Conservation (phyloP, 2,113 vertebrate species). For the Oreamnos americanus region DNA sequence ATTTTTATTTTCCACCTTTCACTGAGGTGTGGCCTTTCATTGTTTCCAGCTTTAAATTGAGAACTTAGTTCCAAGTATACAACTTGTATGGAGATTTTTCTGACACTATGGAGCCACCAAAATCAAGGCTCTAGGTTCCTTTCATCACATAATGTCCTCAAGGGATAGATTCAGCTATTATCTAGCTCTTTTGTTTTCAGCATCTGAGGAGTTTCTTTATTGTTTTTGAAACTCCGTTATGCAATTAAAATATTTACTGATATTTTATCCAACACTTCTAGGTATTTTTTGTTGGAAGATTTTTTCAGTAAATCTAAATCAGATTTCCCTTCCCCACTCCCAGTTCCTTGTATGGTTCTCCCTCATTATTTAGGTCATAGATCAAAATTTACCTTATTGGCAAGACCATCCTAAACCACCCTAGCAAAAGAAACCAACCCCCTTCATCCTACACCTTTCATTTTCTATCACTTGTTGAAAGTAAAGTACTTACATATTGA, state of each 20-base stretch:
- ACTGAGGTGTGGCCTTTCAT: background rate
- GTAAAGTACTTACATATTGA: background rate
- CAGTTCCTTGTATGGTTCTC: background rate
- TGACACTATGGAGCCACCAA: background rate
- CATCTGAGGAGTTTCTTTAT: background rate
- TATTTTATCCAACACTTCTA: background rate
- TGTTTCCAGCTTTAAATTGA: background rate
- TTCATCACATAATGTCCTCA: background rate
- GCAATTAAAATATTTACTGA: background rate
- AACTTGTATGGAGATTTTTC: background rate
- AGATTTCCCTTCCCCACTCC: fast-evolving
- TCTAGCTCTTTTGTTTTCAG: background rate
- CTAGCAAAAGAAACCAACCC: background rate
- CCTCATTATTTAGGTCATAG: background rate
- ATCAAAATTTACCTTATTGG: background rate
- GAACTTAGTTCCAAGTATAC: background rate
- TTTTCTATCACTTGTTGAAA: background rate
- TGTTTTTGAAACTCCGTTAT: background rate
- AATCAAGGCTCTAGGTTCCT: background rate
- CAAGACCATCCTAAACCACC: background rate
- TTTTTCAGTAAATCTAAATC: background rate
- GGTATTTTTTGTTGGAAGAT: background rate
- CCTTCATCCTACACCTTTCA: background rate
- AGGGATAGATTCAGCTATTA: background rate
- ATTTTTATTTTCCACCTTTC: background rate